These are phyloP conservation scores for Hydropsyche tenuis DNA, from an alignment of 1,140 invertebrate genomes.

Conservation along the genomic window DNA sequence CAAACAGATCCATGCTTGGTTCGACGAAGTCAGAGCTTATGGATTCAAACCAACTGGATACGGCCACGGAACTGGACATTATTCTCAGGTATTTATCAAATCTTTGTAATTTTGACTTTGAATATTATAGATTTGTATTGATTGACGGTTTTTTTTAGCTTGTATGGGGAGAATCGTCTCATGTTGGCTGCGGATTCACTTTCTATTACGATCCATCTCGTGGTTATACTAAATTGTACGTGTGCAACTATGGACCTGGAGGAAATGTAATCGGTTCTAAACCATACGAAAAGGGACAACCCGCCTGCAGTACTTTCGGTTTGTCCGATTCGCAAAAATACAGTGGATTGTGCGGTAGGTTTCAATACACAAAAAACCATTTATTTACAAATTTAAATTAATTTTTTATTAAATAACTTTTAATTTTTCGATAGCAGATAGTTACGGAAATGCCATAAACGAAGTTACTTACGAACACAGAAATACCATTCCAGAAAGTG, in stretches of 20 bases:
- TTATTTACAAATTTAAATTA: background rate
- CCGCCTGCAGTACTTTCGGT: slow-evolving; percentile 73
- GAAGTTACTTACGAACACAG: slow-evolving; percentile 44
- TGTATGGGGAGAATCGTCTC: slow-evolving; percentile 79
- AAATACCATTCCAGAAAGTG: slow-evolving; percentile 46
- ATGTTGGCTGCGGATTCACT: slow-evolving; percentile 81
- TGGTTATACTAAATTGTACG: slow-evolving; percentile 82
- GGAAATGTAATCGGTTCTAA: slow-evolving; percentile 78
- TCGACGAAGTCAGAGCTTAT: slow-evolving; percentile 78
- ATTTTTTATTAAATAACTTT: slow-evolving; percentile 14
- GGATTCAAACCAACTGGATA: slow-evolving; percentile 70
- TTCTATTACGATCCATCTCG: slow-evolving; percentile 74
- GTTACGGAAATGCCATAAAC: slow-evolving; percentile 45
- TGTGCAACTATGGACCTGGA: slow-evolving; percentile 86
- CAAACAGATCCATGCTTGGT: slow-evolving; percentile 78
- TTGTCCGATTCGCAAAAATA: slow-evolving; percentile 74
- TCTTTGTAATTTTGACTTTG: background rate
- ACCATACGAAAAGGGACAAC: slow-evolving; percentile 77
- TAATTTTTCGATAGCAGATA: slow-evolving; percentile 37
- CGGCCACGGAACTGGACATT: slow-evolving; percentile 76
- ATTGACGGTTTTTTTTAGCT: slow-evolving; percentile 67
- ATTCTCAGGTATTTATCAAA: slow-evolving; percentile 72
- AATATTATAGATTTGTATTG: background rate
- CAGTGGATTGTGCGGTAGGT: slow-evolving; percentile 78
- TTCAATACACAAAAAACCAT: background rate